Conservation (phyloP, 1,140 invertebrate genomes). For the Idris sp. region DNA sequence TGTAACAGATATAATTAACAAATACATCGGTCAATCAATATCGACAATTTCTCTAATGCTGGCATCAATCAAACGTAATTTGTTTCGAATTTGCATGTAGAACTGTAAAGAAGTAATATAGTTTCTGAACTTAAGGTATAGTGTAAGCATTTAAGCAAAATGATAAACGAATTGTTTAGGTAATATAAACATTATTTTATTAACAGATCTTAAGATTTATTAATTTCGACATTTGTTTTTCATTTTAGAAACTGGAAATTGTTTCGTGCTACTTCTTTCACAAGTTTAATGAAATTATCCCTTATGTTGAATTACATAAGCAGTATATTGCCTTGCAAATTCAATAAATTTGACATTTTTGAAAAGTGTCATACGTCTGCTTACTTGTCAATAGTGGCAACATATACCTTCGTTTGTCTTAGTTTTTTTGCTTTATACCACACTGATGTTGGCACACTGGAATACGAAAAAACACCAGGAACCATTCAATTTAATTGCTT, state of each 20-base stretch:
- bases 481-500: slow-evolving; percentile 44
- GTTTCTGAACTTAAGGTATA: too few species aligned
- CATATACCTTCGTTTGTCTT: neutral
- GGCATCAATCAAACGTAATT: too few species aligned
- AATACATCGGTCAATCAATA: too few species aligned
- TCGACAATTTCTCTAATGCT: too few species aligned
- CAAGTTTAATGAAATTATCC: slow-evolving; percentile 24
- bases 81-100: too few species aligned
- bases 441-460: slow-evolving; percentile 19
- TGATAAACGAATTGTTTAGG: too few species aligned
- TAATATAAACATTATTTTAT: too few species aligned
- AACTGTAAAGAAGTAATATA: too few species aligned
- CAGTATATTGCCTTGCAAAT: slow-evolving; percentile 28
- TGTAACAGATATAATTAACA: too few species aligned
- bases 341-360: slow-evolving; percentile 5
- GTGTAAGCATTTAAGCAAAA: too few species aligned
- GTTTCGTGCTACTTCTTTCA: slow-evolving; percentile 15
- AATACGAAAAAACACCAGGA: slow-evolving; percentile 38
- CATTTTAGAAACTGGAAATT: slow-evolving; percentile 22
- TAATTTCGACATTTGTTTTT: neutral
- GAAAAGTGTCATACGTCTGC: neutral
- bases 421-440: slow-evolving; percentile 22
- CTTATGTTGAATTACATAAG: slow-evolving; percentile 3
- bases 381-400: neutral
- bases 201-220: too few species aligned